Base-by-base conservation (phyloP, 53 echinoderm and acorn worm genomes). In the Henricia sp. region DNA sequence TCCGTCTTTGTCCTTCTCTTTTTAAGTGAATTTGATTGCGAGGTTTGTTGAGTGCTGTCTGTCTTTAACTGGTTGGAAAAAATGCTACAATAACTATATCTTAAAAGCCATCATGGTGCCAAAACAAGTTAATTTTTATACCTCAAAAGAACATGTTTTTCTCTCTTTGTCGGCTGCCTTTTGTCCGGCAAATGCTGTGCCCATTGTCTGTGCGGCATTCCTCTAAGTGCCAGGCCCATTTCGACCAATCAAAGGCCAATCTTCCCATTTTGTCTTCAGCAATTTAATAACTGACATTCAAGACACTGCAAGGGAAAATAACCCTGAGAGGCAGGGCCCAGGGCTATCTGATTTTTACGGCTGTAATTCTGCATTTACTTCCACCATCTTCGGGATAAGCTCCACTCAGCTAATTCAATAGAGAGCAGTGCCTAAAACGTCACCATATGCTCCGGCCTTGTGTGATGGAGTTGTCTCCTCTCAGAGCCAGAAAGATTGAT, bases 191-290 rank as follows among this genome's bases (percentile, higher is more conserved):
- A 64, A 52, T 80, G 80, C 64, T 50, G 42, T 21, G 19, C 23
- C 80, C 46, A 63, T 80, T 80, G 80, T 80, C 50, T 46, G 80
- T 4, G 35, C 19, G 46, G 80, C 62, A 80, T 60, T n/a, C 50
- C 80, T 60, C 48, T 80, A 80, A 80, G 80, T 80, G 80, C 80
- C 80, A 80, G 43, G 80, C 63, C 80, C 63, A 58, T 80, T 80
- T 48, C 60, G 80, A 57, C 80, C 80, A 80, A 80, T 80, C 80
- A 80, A 80, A 80, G 64, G 80, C 80, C 80, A 80, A 80, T 80
- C 65, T 80, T 48, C 80, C 30, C 80, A 80, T 80, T 80, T 80
- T 80, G 80, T 80, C 48, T 44, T 39, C 35, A 30, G 58, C 80
- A 80, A 80, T 80, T 80, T 80, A 80, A 80, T 80, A 43, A 80